These are phyloP conservation scores for Thera britannica DNA, from an alignment of 2,888 invertebrate genomes.

Conservation along the genomic window DNA sequence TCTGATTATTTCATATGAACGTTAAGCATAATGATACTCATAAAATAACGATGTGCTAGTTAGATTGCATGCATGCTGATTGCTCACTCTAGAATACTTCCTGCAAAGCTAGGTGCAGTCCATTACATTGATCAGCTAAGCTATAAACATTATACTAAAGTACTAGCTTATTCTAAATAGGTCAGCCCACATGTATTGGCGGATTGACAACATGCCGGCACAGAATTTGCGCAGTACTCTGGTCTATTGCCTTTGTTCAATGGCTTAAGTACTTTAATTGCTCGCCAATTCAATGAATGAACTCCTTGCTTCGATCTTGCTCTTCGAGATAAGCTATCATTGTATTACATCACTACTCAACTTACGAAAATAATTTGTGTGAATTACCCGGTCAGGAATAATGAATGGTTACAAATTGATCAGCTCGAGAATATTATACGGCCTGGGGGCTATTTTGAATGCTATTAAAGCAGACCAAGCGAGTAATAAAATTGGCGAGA, in stretches of 20 bases:
- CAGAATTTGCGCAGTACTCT: constrained; percentile 40
- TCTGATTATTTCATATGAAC: too few relatives aligned
- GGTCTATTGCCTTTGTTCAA: constrained; percentile 35
- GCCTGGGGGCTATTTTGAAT: constrained; percentile 50
- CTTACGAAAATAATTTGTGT: constrained; percentile 29
- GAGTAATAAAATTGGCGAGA: constrained; percentile 48
- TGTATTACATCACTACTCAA: constrained; percentile 28
- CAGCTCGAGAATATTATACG: constrained; percentile 26
- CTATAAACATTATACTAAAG: constrained; percentile 21
- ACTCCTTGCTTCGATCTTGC: constrained; percentile 21
- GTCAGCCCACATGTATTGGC: constrained; percentile 42
- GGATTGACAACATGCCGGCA: constrained; percentile 34
- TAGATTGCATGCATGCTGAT: constrained; percentile 6
- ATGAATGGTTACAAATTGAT: constrained; percentile 31
- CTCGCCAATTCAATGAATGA: constrained; percentile 27
- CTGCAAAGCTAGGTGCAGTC: constrained; percentile 26
- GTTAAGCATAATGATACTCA: too few relatives aligned
- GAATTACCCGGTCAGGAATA: constrained; percentile 33
- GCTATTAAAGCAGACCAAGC: constrained; percentile 49
- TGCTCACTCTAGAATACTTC: constrained; percentile 16
- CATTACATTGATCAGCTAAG: constrained; percentile 20
- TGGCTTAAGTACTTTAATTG: constrained; percentile 28
- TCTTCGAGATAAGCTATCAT: constrained; percentile 32
- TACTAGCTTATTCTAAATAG: constrained; percentile 34
- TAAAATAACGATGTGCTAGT: too few relatives aligned